These are phyloP conservation scores for Ageneiosus marmoratus DNA, from an alignment of 2,113 vertebrate species.

Conservation along the genomic window DNA sequence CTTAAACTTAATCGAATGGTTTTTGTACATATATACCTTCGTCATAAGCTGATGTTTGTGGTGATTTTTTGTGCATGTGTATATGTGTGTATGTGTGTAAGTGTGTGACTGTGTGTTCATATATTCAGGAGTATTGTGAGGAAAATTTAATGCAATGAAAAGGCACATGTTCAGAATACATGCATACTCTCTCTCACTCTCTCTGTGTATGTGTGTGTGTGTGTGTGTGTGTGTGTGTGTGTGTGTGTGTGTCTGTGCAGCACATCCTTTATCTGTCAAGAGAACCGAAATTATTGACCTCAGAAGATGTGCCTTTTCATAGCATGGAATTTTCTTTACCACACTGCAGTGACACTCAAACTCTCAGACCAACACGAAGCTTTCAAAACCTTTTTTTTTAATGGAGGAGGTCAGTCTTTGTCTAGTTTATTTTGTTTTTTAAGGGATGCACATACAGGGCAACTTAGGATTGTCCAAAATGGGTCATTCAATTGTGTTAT, in stretches of 20 bases:
- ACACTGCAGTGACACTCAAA: background rate
- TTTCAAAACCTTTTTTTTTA: background rate
- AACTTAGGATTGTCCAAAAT: background rate
- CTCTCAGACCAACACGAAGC: background rate
- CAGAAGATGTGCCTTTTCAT: background rate
- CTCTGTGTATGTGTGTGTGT: too few species aligned
- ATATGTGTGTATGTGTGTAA: background rate
- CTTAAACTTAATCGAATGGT: too few species aligned
- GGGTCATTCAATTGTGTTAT: background rate
- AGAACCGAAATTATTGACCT: background rate
- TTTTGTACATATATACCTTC: too few species aligned
- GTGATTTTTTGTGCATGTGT: too few species aligned
- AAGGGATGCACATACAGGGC: slow-evolving; percentile 17
- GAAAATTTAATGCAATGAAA: slow-evolving; percentile 7
- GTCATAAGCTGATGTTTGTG: too few species aligned
- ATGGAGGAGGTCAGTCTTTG: background rate
- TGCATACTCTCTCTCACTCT: too few species aligned
- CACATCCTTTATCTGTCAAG: background rate
- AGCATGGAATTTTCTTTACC: background rate
- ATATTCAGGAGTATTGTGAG: background rate
- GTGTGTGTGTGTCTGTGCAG: background rate
- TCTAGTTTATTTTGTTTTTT: slow-evolving; percentile 31
- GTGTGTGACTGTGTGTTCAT: background rate
- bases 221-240: too few species aligned
- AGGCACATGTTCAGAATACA: background rate